Conservation (phyloP, 2,888 invertebrate genomes). For the Actias luna region DNA sequence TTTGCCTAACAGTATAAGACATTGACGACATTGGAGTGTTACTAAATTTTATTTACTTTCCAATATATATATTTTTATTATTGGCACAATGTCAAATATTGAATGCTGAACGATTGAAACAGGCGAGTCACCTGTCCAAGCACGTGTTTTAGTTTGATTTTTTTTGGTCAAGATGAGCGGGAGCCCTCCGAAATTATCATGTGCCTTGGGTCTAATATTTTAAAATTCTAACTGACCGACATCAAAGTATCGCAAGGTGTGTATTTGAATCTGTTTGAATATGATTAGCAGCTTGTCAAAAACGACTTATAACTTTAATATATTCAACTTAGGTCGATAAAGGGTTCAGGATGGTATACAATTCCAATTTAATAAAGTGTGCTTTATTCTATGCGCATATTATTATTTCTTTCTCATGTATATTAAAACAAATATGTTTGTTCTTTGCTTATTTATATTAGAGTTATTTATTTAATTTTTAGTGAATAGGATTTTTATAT, state of each 20-base stretch:
- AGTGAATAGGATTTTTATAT: no score
- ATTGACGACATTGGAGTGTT: background rate
- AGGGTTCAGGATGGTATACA: constrained; percentile 55
- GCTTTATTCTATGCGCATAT: no score
- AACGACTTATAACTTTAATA: constrained; percentile 69
- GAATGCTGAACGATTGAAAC: constrained; percentile 9
- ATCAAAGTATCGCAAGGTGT: constrained; percentile 74
- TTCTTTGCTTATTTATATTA: background rate
- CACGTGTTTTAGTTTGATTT: constrained; percentile 57
- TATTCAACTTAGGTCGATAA: constrained; percentile 69
- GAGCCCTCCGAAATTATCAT: constrained; percentile 60
- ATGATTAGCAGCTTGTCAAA: constrained; percentile 82
- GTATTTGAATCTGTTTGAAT: constrained; percentile 76
- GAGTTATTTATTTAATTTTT: background rate
- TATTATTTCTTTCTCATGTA: background rate
- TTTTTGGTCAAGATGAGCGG: constrained; percentile 49
- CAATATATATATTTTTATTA: background rate
- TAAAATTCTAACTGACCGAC: constrained; percentile 68
- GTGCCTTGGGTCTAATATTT: constrained; percentile 62
- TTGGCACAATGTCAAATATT: constrained; percentile 11
- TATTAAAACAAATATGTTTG: background rate
- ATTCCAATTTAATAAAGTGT: background rate
- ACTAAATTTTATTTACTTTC: background rate
- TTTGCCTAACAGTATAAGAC: background rate
- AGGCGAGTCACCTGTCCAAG: constrained; percentile 41